Evolutionary conservation across 2,888 invertebrate species (phyloP).

Genomic region (Diaperis boleti): DNA sequence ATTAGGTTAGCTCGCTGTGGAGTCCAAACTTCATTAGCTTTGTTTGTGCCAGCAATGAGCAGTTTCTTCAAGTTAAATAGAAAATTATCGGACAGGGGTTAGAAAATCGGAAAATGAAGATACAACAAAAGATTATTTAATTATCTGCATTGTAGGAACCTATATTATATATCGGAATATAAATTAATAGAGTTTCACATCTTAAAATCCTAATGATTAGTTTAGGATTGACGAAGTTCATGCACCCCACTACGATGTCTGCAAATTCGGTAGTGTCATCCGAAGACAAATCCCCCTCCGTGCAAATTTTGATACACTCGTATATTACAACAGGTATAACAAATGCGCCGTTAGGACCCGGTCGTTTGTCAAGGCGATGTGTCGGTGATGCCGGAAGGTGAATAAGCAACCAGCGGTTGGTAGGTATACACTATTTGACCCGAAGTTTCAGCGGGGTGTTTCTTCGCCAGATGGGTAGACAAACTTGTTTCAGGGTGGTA

Average conservation of each 20-base stretch:
- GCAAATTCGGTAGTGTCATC: slow-evolving; percentile 56
- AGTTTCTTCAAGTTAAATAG: too few species aligned
- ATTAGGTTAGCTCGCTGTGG: background rate
- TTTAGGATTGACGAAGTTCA: too few species aligned
- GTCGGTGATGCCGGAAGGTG: slow-evolving; percentile 38
- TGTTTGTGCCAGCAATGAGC: too few species aligned
- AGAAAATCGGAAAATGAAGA: too few species aligned
- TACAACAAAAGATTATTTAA: too few species aligned
- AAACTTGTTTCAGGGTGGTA: too few species aligned
- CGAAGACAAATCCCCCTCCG: slow-evolving; percentile 60
- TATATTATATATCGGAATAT: too few species aligned
- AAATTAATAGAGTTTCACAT: too few species aligned
- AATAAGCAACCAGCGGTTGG: slow-evolving; percentile 30
- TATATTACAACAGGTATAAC: slow-evolving; percentile 60
- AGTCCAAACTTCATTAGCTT: background rate
- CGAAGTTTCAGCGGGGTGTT: slow-evolving; percentile 7
- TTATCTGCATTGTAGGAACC: too few species aligned
- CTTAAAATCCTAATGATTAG: too few species aligned
- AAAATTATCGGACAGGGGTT: too few species aligned
- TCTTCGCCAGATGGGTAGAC: background rate
- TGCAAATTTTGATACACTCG: slow-evolving; percentile 61
- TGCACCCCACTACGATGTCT: slow-evolving; percentile 46
- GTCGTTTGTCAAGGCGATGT: slow-evolving; percentile 58
- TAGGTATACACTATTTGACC: slow-evolving; percentile 16
- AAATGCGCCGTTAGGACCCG: slow-evolving; percentile 56